Base-by-base conservation (phyloP, 2,113 vertebrate species). In the Gavialis gangeticus region DNA sequence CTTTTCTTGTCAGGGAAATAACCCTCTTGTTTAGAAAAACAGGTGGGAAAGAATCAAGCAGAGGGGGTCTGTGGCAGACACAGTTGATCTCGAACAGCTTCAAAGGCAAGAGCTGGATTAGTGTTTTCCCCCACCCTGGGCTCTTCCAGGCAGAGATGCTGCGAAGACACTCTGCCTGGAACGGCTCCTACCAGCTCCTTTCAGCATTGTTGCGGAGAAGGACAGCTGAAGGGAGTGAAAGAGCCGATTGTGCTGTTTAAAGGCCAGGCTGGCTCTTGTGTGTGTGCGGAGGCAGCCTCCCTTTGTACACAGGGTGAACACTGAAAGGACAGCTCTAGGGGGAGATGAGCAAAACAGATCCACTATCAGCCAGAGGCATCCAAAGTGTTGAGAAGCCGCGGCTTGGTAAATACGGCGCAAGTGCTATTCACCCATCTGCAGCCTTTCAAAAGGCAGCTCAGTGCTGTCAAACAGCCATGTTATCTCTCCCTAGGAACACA, bases 201-300 rank as follows among this genome's bases (percentile, higher is more conserved):
- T 2, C 0, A 1, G 60, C 54, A 75, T 10, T 60, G 34, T 19
- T 25, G 80, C 81, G 37, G 18, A 89, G 80, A 75, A 71, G 91
- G 34, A 67, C 78, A 88, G 71, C 34, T 82, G 80, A 92, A 94
- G 86, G 63, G 22, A 89, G 57, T 84, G 89, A 85, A 95, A 94
- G 62, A 67, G 5, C 13, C 16, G 1, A 81, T 60, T 83, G 83
- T 90, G 56, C 37, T 64, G 54, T 60, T 84, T 84, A 89, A 93
- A 95, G 90, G 78, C 69, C 89, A 92, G 82, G 19, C 85, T 89
- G 1, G 1, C 30, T 88, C 34, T 14, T 56, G 78, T 57, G 78
- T 30, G 62, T 0, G 0, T 75, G 62, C n/a, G 87, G 85, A 92
- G 54, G 90, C 62, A 92, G 94, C 34, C 62, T 94, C 79, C 59